Base-by-base conservation (phyloP, 2,888 invertebrate species). In the Papilio gigon region DNA sequence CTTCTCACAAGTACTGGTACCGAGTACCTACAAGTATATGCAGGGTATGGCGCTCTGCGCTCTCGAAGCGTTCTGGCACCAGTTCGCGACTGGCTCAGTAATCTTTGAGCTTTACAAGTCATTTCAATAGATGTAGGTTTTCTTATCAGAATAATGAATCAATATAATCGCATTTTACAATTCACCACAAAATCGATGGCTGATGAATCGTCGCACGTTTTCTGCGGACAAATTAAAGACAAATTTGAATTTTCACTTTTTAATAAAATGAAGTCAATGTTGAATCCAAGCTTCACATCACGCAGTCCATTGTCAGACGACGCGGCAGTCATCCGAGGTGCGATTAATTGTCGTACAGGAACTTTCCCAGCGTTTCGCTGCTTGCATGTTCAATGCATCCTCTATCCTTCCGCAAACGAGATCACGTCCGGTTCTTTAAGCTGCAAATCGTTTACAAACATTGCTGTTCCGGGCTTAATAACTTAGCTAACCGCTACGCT, bases 311-410 rank as follows among this genome's bases (percentile, higher is more conserved):
- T 30, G 14, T 9, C 6, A 56, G 53, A 8, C 30, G n/a, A 4
- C 53, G 30, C 53, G 30, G 14, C 17, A 27, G 17, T 11, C 11
- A 8, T 1, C 9, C 9, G 9, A 20, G 22, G 4, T 47, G 6
- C n/a, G n/a, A 5, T 17, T 17, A 42, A 6, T 42, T 5, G 22
- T 20, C 11, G 47, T 17, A 30, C 14, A n/a, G 27, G 27, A 30
- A 56, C 53, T 56, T 56, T 56, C 53, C 17, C 53, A 50, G 14
- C 47, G 17, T n/a, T n/a, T n/a, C n/a, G n/a, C n/a, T n/a, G n/a
- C n/a, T n/a, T n/a, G 30, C 30, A 56, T 8, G 30, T 30, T 56
- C 30, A 56, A 12, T 9, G 53, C 30, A 30, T 56, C 30, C 30
- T 56, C n/a, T 5, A 30, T 30, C n/a, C 17, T n/a, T 30, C 53